These are phyloP conservation scores for Spea hammondii DNA, from an alignment of 2,797 vertebrate species.

Conservation along the genomic window DNA sequence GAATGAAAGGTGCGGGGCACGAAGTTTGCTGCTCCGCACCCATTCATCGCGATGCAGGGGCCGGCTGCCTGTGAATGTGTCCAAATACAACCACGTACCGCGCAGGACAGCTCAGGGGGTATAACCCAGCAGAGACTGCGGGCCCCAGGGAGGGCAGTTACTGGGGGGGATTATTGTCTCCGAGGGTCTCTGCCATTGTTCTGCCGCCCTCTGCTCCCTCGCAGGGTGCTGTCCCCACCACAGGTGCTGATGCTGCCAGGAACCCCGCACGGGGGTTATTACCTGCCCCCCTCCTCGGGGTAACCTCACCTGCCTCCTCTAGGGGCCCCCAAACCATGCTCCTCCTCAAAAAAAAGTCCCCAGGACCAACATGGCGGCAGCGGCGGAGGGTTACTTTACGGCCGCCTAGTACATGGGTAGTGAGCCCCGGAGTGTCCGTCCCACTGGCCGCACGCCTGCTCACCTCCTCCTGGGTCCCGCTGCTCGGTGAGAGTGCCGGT, in stretches of 20 bases:
- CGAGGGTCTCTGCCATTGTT: slow-evolving; percentile 8
- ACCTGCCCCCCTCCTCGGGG: neutral
- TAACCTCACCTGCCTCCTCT: slow-evolving; percentile 7
- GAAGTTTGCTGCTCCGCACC: too few relatives aligned
- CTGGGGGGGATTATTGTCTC: neutral
- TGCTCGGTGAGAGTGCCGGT: slow-evolving; percentile 6
- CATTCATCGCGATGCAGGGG: too few relatives aligned
- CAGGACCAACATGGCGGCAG: slow-evolving; percentile 70
- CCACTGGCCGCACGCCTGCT: slow-evolving; percentile 21
- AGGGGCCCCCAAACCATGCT: slow-evolving; percentile 7
- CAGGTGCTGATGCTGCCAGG: neutral
- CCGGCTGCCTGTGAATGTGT: too few relatives aligned
- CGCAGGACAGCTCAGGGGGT: too few relatives aligned
- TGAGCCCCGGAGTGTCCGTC: neutral
- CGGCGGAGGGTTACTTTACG: slow-evolving; percentile 19
- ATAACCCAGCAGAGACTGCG: neutral
- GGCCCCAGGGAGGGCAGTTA: neutral
- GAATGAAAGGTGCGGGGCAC: too few relatives aligned
- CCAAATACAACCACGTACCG: too few relatives aligned
- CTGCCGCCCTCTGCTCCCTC: neutral
- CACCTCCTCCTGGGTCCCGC: slow-evolving; percentile 44
- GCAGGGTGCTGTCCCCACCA: neutral
- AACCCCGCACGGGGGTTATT: neutral
- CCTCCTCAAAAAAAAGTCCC: slow-evolving; percentile 66
- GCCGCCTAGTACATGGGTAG: neutral